Evolutionary conservation across 1,140 invertebrate genomes (phyloP), one percentile per base, ranked within the genome.

Genomic region (Drosophila bocki): DNA sequence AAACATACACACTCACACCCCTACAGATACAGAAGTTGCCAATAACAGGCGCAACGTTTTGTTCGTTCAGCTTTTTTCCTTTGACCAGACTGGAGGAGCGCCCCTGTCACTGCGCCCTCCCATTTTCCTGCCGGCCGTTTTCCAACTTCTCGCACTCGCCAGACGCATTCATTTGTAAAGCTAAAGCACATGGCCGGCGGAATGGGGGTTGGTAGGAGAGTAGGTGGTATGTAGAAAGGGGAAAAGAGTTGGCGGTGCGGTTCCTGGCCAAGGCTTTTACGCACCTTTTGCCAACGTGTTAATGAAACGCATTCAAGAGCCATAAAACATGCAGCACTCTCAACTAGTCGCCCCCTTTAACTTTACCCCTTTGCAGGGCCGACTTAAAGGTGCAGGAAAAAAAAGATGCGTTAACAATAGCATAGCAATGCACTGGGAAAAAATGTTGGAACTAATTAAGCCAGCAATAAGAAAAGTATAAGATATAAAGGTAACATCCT

Each of bases 131-230:
- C 32, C 22, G n/a, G 19, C 35, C 39, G 7, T 35, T 32, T 56
- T 45, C 72, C 48, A 75, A 51, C 72, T 53, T 51, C 61, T 67
- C 47, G 47, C 47, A 41, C 53, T 68, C 57, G 76, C 84, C 80
- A 86, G 83, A 87, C 84, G 84, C 84, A 86, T 88, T 86, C 83
- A 86, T 86, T 86, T 86, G 83, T 87, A 80, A 86, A 86, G 67
- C 76, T 83, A 77, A 79, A 88, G 75, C 62, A 85, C 54, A 85
- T 71, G 67, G 48, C 39, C 50, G 19, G 39, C 45, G 32, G 37
- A n/a, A n/a, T 3, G 42, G 29, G 13, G 29, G 32, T 33, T 54
- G 33, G 12, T 19, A 3, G 47, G 8, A 26, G 29, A 15, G 41
- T 29, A 8, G 12, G 33, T 11, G 13, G 13, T 5, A 5, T 11